Conservation (phyloP, 2,797 vertebrate species). For the Clarias platycephalus region DNA sequence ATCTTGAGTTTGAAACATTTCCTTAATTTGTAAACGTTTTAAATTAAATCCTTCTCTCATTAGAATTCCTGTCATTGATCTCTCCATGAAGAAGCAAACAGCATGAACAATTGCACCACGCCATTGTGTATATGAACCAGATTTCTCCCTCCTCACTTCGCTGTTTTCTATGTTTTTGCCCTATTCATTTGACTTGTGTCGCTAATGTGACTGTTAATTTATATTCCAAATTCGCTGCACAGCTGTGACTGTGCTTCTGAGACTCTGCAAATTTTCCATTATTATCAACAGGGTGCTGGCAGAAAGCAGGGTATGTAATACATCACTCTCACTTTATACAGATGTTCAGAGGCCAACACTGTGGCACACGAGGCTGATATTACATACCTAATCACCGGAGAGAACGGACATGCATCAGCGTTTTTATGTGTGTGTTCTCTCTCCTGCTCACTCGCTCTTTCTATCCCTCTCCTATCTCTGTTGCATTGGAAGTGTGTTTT, state of each 20-base stretch:
- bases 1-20: background rate
- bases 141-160: background rate
- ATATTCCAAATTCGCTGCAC: background rate
- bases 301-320: background rate
- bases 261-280: background rate
- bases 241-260: slow-evolving; percentile 22
- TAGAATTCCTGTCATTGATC: background rate
- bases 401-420: background rate
- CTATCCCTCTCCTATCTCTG: background rate
- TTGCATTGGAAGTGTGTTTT: slow-evolving; percentile 34
- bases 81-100: background rate
- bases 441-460: background rate
- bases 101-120: background rate
- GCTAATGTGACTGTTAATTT: background rate
- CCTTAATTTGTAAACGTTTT: background rate
- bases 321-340: background rate
- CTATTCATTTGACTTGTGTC: slow-evolving; percentile 7
- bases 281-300: slow-evolving; percentile 22
- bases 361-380: background rate
- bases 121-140: background rate
- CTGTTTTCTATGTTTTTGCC: background rate
- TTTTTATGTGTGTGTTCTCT: background rate
- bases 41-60: background rate
- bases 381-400: background rate
- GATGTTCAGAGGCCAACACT: slow-evolving; percentile 10